phyloP scores from a whole-genome alignment of 2,888 invertebrate genomes.

The Harpagoxenus sublaevis region DNA sequence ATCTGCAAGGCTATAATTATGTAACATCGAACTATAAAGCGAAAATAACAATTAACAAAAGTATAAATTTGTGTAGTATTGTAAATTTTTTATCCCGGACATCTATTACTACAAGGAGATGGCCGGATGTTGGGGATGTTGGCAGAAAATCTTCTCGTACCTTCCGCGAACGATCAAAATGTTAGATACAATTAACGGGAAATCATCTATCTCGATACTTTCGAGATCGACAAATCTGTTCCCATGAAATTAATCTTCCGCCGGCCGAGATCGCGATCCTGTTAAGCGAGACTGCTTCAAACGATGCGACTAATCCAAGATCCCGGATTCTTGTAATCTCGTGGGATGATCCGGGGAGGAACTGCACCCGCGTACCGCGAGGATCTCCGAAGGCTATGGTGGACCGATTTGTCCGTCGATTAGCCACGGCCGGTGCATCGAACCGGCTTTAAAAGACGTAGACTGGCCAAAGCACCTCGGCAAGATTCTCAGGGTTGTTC shows the following conservation, averaged over 20 bases:
- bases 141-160: not conserved
- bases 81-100: not conserved
- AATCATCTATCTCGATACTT: constrained; percentile 27
- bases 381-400: constrained; percentile 8
- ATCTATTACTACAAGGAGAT: not conserved
- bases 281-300: constrained; percentile 79
- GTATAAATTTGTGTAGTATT: not conserved
- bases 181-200: constrained; percentile 58
- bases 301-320: constrained; percentile 64
- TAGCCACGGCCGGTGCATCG: constrained; percentile 45
- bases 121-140: constrained; percentile 2
- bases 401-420: constrained; percentile 41
- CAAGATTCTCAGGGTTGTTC: constrained; percentile 24
- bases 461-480: not conserved
- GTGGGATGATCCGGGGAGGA: constrained; percentile 38
- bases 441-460: constrained; percentile 18
- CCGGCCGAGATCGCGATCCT: constrained; percentile 73
- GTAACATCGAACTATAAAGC: not conserved
- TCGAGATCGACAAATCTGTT: constrained; percentile 65
- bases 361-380: constrained; percentile 49
- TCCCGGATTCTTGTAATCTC: constrained; percentile 33
- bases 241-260: constrained; percentile 82
- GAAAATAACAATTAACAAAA: not conserved
- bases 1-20: not conserved
- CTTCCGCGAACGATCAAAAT: constrained; percentile 18